Conservation (phyloP, 1,140 invertebrate species). For the Melipona quadrifasciata region DNA sequence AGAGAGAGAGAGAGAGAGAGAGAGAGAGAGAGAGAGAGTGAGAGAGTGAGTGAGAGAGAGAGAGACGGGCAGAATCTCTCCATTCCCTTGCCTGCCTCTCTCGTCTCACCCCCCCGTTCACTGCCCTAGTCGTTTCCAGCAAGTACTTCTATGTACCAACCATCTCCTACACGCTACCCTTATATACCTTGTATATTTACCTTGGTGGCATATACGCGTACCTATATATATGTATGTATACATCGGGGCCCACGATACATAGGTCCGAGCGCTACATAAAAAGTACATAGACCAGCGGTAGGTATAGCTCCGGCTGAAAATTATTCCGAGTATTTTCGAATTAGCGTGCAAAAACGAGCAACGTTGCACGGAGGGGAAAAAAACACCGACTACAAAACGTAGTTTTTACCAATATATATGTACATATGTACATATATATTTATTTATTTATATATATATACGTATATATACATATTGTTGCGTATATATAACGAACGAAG, state of each 20-base stretch:
- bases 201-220: conserved; percentile 64
- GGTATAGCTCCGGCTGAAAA: conserved; percentile 64
- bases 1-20: conserved; percentile 3
- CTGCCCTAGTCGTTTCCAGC: conserved; percentile 80
- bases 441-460: too few species aligned
- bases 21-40: conserved; percentile 20
- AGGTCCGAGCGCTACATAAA: conserved; percentile 62
- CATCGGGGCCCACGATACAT: conserved; percentile 60
- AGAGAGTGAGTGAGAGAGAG: conserved; percentile 23
- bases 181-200: conserved; percentile 78
- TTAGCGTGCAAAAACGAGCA: conserved; percentile 63
- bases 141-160: conserved; percentile 80
- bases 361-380: conserved; percentile 8
- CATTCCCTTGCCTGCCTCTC: conserved; percentile 51
- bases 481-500: not conserved
- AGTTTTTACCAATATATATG: conserved; percentile 12
- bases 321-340: conserved; percentile 72
- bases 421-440: too few species aligned
- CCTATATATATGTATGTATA: conserved; percentile 18
- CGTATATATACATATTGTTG: too few species aligned
- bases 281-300: conserved; percentile 56
- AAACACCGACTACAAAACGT: conserved; percentile 23
- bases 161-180: conserved; percentile 79
- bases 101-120: conserved; percentile 63
- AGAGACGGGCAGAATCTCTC: conserved; percentile 55